Evolutionary conservation across 2,888 invertebrate species (phyloP), one percentile per base, ranked within the genome.

Genomic region (Falcaria lacertinaria): DNA sequence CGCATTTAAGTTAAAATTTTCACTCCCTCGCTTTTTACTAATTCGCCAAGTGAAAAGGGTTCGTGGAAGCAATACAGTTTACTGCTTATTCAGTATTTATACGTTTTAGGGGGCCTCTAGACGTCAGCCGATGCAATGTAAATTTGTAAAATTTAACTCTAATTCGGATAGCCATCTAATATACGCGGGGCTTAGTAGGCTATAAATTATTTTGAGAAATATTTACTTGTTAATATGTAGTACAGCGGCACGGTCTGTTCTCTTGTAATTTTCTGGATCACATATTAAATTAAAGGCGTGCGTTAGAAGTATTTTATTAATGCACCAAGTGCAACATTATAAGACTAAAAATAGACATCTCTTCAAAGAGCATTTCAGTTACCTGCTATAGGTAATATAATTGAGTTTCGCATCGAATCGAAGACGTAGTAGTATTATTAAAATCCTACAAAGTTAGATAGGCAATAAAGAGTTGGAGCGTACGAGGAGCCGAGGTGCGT

Each of bases 31-130:
- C 88, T 89, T 89, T 89, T 88, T 88, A 89, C 88, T 88, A 89
- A 89, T 89, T 88, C 85, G 88, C 88, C 85, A 88, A 89, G 88
- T 89, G 89, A 89, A 89, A 88, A 89, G 89, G 89, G 89, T 89
- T 88, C 85, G 79, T 63, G 74, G 84, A 84, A 88, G 88, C 86
- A 88, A 89, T 88, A 88, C 88, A 88, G 88, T 89, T 88, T 87
- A 83, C 86, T 88, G 88, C 89, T 88, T 87, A 88, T 89, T 88
- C 88, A 89, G 88, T 89, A 88, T 88, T 89, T 89, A 89, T 88
- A 81, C 81, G 76, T 72, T 77, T 54, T 52, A 65, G 78, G 85
- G 87, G 84, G 79, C 76, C 72, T 80, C 75, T 78, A 74, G 79
- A 75, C 73, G 60, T 62, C 57, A 72, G 72, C 64, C 66, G 66